phyloP scores from a whole-genome alignment of 30 jellyfish, hydroid and myxozoan species.

The Chironex yamaguchii region DNA sequence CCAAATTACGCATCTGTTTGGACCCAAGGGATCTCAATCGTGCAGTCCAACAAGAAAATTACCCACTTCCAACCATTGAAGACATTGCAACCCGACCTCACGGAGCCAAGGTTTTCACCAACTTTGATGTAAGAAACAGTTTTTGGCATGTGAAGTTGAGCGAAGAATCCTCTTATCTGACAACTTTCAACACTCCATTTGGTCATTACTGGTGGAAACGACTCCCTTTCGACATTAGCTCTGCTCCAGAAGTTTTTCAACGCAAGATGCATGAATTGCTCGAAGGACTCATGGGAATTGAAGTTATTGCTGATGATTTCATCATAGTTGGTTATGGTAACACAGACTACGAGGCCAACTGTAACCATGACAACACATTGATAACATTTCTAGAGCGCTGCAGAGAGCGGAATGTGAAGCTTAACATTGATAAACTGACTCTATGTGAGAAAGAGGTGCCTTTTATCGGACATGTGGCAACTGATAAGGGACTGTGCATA shows the following conservation, averaged over 20 bases:
- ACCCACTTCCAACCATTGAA: constrained; percentile 35
- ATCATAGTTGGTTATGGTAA: constrained; percentile 9
- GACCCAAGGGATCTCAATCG: constrained; percentile 45
- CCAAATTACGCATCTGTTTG: constrained; percentile 16
- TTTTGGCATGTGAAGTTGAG: constrained; percentile 43
- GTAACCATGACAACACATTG: constrained; percentile 14
- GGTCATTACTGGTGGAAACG: constrained; percentile 58
- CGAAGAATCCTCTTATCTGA: constrained; percentile 11
- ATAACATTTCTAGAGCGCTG: constrained; percentile 19
- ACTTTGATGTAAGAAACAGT: constrained; percentile 52
- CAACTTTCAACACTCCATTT: constrained; percentile 62
- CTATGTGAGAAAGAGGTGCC: neutral
- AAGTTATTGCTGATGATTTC: constrained; percentile 15
- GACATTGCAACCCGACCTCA: constrained; percentile 54
- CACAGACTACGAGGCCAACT: constrained; percentile 25
- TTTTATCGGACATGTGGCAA: constrained; percentile 22
- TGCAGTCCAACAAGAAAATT: constrained; percentile 44
- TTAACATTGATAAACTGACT: constrained; percentile 9
- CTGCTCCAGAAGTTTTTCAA: neutral
- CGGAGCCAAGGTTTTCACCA: constrained; percentile 49
- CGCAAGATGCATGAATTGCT: no score
- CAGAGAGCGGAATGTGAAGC: constrained; percentile 5
- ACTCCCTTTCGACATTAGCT: constrained; percentile 44
- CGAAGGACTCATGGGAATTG: neutral
- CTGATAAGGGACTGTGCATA: constrained; percentile 15